Evolutionary conservation across 2,113 vertebrate genomes (phyloP), one percentile per base, ranked within the genome.

Genomic region (Synchiropus splendidus): DNA sequence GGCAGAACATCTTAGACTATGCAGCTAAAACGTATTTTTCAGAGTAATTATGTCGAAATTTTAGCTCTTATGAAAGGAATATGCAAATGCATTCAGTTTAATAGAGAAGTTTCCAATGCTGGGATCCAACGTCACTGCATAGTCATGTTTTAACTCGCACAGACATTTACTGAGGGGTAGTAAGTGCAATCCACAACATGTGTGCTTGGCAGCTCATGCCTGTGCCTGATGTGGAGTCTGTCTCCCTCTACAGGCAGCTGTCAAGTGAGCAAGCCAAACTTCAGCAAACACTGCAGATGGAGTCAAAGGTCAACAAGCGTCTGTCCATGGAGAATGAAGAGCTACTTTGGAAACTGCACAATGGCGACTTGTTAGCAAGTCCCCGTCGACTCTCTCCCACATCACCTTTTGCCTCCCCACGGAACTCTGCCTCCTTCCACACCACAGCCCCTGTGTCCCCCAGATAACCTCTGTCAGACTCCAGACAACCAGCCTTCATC

Each of bases 301-400:
- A 97, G 74, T 97, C 94, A 0, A 98, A 94, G 62, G 92, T 91
- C 43, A 97, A 97, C 77, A 98, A 98, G 57, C 87, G 94, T 1
- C 78, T 98, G 21, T 98, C 95, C 2, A 94, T 97, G 94, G 92
- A 98, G 81, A 98, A 98, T 0, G 95, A 98, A 75, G 95, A 98
- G 75, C 86, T 98, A 36, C 81, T 94, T 35, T 98, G 94, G 94
- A 98, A 97, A 58, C 72, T 98, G 39, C 92, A 98, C 66, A 97
- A 97, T 0, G 90, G 93, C 0, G 92, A 96, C 77, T 74, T 96
- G 49, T 70, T 96, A 51, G 88, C 86, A 47, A 91, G 89, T 59
- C 89, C 90, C 10, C 86, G 88, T 51, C 87, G 80, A 52, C 82
- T 89, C n/a, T 92, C 92, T 1, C 87, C 92, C 4, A 85, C 89